These are phyloP conservation scores for Acanthochromis polyacanthus DNA, from an alignment of 2,113 vertebrate species.

Conservation along the genomic window DNA sequence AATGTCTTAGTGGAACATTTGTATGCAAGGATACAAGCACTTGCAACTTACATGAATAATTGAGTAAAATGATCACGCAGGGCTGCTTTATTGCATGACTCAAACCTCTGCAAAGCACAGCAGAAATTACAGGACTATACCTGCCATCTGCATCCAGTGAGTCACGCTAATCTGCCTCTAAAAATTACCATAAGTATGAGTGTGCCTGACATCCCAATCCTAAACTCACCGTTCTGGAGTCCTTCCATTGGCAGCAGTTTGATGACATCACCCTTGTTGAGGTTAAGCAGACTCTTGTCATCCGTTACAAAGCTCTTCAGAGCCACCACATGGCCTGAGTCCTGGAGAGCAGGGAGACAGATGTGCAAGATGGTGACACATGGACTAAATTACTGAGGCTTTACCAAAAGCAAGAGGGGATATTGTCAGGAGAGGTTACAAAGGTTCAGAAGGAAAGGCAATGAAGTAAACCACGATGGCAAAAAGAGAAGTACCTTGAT, in stretches of 20 bases:
- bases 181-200: neutral
- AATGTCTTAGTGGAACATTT: too few species aligned
- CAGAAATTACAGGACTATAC: too few species aligned
- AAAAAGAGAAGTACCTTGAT: constrained; percentile 83
- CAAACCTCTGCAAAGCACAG: too few species aligned
- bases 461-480: neutral
- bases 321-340: constrained; percentile 89
- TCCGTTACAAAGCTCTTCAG: constrained; percentile 91
- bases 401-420: too few species aligned
- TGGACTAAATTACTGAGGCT: neutral
- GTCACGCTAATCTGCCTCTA: neutral
- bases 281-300: constrained; percentile 93
- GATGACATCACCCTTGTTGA: constrained; percentile 92
- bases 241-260: constrained; percentile 87
- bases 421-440: neutral
- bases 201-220: neutral
- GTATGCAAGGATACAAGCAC: too few species aligned
- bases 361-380: neutral
- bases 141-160: too few species aligned
- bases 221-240: constrained; percentile 86
- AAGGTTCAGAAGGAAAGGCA: constrained; percentile 1
- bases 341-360: constrained; percentile 74
- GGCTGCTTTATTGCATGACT: too few species aligned
- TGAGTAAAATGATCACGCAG: too few species aligned
- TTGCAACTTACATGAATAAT: too few species aligned